phyloP scores from a whole-genome alignment of 2,113 vertebrate genomes.

The Percina caprodes region DNA sequence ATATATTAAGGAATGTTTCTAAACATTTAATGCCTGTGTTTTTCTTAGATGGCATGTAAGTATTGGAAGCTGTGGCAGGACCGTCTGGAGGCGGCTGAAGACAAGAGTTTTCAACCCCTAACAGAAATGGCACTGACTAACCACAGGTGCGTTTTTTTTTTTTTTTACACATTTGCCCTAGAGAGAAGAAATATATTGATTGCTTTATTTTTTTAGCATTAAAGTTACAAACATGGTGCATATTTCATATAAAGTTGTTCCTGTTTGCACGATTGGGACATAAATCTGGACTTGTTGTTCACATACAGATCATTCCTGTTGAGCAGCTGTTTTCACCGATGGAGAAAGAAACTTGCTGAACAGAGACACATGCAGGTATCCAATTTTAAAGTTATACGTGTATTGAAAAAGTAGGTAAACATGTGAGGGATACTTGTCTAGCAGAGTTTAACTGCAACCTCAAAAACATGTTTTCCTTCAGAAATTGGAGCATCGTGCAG shows the following conservation, averaged over 20 bases:
- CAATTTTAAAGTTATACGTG: neutral
- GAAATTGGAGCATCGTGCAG: conserved; percentile 71
- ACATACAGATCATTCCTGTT: conserved; percentile 61
- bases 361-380: conserved; percentile 72
- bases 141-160: conserved; percentile 82
- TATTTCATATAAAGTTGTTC: neutral
- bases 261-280: neutral
- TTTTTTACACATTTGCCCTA: neutral
- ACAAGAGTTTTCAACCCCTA: conserved; percentile 74
- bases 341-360: conserved; percentile 70
- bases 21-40: neutral
- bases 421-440: neutral
- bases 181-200: too few species aligned
- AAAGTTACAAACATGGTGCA: neutral
- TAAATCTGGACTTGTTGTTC: neutral
- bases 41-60: conserved; percentile 81
- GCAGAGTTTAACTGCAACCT: neutral
- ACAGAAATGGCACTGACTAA: conserved; percentile 69
- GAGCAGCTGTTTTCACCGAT: conserved; percentile 66
- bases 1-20: neutral
- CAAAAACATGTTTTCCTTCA: conserved; percentile 31
- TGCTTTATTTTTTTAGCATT: neutral
- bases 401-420: neutral
- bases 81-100: conserved; percentile 86
- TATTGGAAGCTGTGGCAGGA: conserved; percentile 88